Base-by-base conservation (phyloP, 2,888 invertebrate genomes). In the Aethes cnicana region DNA sequence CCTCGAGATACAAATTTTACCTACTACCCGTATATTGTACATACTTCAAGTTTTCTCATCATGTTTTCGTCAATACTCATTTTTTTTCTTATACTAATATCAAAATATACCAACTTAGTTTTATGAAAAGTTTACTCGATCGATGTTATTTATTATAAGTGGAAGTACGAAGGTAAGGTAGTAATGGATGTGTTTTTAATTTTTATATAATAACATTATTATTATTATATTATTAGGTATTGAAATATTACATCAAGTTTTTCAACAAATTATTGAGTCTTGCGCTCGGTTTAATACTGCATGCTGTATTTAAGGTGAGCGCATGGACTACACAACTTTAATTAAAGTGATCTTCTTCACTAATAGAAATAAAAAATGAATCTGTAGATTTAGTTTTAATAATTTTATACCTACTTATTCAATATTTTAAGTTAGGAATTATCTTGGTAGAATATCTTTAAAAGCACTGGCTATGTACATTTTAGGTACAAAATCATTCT, bases 321-420 rank as follows among this genome's bases (percentile, higher is more conserved):
- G 35, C 42, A 16, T 20, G 21, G 47, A 17, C 47, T 37, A 47
- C 9, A 20, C 11, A 21, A 28, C 20, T 11, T 16, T 8, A 6
- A 3, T 12, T 26, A 3, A 17, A 17, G 1, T 11, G 3, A 25
- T 12, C n/a, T 25, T 11, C 6, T 30, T 30, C 16, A 8, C n/a
- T 9, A 9, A 4, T 5, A 35, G 20, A 11, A 14, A 21, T 21
- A 14, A 33, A n/a, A 20, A 16, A 21, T 26, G 12, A 14, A 12
- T 3, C 50, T 37, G 23, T 50, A 50, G 43, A 30, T 30, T 36
- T 37, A 50, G 30, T 36, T 50, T 48, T 36, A 21, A 36, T 43
- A 50, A 44, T 50, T 62, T 56, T 62, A 44, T 64, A n/a, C n/a
- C n/a, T n/a, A n/a, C n/a, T n/a, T n/a, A 65, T 59, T 56, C 46